Conservation (phyloP, 2,797 vertebrate species). For the Yasuhikotakia modesta region DNA sequence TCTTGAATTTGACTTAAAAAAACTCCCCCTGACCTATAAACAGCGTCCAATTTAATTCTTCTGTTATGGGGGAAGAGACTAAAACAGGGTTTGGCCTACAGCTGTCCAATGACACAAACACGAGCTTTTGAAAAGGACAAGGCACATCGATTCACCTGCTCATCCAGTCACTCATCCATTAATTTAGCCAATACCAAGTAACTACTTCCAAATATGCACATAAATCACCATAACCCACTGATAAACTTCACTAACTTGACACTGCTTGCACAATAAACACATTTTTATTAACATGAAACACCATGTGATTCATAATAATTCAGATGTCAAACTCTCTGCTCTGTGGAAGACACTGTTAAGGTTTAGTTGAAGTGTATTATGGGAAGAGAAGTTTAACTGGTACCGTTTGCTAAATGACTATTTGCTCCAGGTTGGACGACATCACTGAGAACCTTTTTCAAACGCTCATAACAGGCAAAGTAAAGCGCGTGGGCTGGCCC, state of each 20-base stretch:
- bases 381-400: slow-evolving; percentile 64
- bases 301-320: background rate
- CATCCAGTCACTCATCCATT: background rate
- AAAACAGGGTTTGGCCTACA: too few relatives aligned
- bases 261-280: background rate
- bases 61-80: too few relatives aligned
- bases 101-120: too few relatives aligned
- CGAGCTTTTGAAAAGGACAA: too few relatives aligned
- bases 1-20: too few relatives aligned
- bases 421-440: slow-evolving; percentile 97
- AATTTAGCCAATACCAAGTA: background rate
- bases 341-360: background rate
- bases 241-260: background rate
- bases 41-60: too few relatives aligned
- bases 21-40: too few relatives aligned
- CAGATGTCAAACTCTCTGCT: background rate
- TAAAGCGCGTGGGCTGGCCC: slow-evolving; percentile 96
- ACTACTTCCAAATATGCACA: background rate
- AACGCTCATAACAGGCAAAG: slow-evolving; percentile 98
- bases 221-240: background rate
- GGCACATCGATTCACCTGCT: too few relatives aligned
- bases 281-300: background rate
- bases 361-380: slow-evolving; percentile 24
- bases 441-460: slow-evolving; percentile 97
- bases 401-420: slow-evolving; percentile 99